Evolutionary conservation across 1,140 invertebrate genomes (phyloP), one percentile per base, ranked within the genome.

Genomic region (Diabrotica virgifera): DNA sequence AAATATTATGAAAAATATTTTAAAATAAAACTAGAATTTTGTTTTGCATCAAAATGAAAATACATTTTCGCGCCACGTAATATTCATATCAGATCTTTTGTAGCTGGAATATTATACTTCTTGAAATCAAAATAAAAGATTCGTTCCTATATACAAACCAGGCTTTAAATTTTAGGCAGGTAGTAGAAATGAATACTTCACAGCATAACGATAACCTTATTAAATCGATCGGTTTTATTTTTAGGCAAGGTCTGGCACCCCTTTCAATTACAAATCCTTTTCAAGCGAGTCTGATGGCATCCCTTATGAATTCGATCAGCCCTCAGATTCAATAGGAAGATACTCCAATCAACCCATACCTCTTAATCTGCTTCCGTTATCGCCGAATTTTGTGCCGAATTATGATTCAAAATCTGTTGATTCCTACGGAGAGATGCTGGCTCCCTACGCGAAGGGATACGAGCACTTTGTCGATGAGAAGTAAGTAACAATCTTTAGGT

Each of bases 361-460:
- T 10, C 64, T 46, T 24, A 59, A 61, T 55, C 52, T 59, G 46
- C 36, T 57, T n/a, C 36, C 24, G 35, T n/a, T 35, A 12, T 36
- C n/a, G 12, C 55, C 55, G 36, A 57, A 57, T 36, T 52, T 51
- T n/a, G 14, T 63, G 5, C 14, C 36, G 14, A 46, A 65, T n/a
- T 54, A 59, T 55, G 59, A 65, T n/a, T 59, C 63, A 11, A 51
- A 52, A 11, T 10, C 54, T 11, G 11, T 59, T 35, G 52, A 65
- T 6, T 38, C 55, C 7, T 59, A 60, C 13, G 57, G 57, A 10
- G 13, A 59, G 10, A 13, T 24, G 12, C 9, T 36, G 0, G 51
- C 24, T 52, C 52, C 63, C 57, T 58, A 58, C 36, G 65, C 54
- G n/a, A 37, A 58, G 12, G 63, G 63, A 36, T 57, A 36, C 36